Percentiles rank a stretch among this genome's conserved stretches.
Conservation (phyloP, 2,113 vertebrate species). For the Prolemur simus region DNA sequence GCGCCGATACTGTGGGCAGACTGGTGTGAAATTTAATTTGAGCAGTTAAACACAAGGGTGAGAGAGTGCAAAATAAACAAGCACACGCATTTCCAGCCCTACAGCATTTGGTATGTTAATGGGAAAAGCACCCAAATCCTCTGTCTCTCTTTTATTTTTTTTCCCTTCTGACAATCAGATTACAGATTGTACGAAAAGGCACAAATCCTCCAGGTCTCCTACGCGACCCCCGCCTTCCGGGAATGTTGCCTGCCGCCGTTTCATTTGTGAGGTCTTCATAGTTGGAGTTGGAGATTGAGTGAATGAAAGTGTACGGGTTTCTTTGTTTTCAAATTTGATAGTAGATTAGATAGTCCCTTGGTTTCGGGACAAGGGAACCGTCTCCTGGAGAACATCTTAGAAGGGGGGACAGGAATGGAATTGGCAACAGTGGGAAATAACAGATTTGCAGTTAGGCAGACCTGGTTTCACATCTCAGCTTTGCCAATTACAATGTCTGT, state of each 20-base stretch:
- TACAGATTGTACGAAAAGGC: constrained; percentile 50
- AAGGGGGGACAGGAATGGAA: background rate
- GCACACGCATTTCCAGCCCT: constrained; percentile 64
- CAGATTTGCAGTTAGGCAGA: background rate
- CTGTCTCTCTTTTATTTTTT: background rate
- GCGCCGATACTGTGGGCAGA: constrained; percentile 75
- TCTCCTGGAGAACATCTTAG: background rate
- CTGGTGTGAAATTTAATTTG: constrained; percentile 82
- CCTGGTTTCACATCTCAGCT: background rate
- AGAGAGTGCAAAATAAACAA: constrained; percentile 77
- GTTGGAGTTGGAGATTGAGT: background rate
- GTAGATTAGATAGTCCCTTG: background rate
- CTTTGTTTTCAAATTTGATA: constrained; percentile 4
- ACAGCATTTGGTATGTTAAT: constrained; percentile 60
- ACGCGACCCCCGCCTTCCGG: accelerated
- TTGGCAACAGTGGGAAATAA: background rate
- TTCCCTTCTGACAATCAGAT: constrained; percentile 49
- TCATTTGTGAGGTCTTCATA: background rate
- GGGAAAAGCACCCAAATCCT: constrained; percentile 56
- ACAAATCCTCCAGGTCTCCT: background rate
- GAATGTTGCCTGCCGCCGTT: background rate
- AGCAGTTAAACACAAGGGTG: constrained; percentile 80
- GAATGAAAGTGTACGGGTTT: background rate
- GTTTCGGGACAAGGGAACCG: background rate
- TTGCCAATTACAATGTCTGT: background rate